Evolutionary conservation across 2,113 vertebrate species (phyloP).

Genomic region (Ochotona curzoniae): DNA sequence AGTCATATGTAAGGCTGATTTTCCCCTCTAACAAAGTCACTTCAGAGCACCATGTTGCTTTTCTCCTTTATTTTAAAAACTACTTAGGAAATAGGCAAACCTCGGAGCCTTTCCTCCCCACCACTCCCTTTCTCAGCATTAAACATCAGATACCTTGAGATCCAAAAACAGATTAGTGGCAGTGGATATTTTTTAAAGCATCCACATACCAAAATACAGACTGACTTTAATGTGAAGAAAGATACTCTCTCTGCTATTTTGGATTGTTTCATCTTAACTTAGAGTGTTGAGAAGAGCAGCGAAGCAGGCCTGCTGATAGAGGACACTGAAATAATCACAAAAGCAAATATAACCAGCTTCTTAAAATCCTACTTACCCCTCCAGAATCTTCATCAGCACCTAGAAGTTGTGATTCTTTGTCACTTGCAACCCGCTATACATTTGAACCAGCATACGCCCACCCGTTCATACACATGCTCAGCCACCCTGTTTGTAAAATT

Average conservation of each 20-base stretch:
- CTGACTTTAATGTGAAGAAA: conserved; percentile 37
- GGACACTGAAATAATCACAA: background rate
- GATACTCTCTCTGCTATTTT: background rate
- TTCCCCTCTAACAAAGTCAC: conserved; percentile 33
- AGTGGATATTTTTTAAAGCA: background rate
- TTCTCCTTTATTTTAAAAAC: background rate
- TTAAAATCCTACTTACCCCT: conserved; percentile 4
- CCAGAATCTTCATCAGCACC: background rate
- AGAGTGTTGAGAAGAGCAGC: conserved; percentile 21
- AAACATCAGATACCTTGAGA: background rate
- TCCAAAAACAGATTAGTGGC: background rate
- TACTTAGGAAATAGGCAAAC: conserved; percentile 4
- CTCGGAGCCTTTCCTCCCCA: conserved; percentile 44
- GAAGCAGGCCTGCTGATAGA: background rate
- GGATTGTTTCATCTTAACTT: conserved; percentile 24
- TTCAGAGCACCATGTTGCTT: conserved; percentile 18
- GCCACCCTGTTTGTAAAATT: background rate
- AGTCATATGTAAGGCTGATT: background rate
- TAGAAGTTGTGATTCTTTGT: background rate
- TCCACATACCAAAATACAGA: background rate
- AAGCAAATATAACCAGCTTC: conserved; percentile 23
- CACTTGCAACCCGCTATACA: background rate
- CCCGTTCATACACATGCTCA: no score
- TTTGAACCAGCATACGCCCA: background rate
- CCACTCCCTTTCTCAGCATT: conserved; percentile 44